These are phyloP conservation scores for Tapirus indicus DNA, from an alignment of 2,797 vertebrate species.

Conservation along the genomic window DNA sequence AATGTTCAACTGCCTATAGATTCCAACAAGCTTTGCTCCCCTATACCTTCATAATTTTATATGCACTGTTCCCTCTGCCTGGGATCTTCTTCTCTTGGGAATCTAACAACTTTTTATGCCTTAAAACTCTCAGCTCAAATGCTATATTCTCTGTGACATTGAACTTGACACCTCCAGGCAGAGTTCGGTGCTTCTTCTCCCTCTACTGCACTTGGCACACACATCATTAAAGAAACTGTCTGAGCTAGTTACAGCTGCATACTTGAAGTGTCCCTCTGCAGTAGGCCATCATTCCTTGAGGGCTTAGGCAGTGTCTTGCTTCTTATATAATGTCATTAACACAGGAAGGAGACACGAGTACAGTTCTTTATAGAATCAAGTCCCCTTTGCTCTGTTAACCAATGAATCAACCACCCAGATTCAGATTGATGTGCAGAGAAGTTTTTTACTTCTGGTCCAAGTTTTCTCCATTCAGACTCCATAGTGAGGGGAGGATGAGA, in stretches of 20 bases:
- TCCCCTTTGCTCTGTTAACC: neutral
- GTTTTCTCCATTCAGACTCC: neutral
- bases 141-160: neutral
- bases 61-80: neutral
- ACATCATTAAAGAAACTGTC: neutral
- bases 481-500: neutral
- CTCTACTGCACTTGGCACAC: neutral
- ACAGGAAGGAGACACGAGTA: neutral
- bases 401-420: neutral
- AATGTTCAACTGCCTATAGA: neutral
- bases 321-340: neutral
- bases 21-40: neutral
- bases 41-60: neutral
- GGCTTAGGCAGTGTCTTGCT: neutral
- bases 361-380: neutral
- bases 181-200: neutral
- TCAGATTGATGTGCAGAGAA: accelerated
- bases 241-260: neutral
- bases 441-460: neutral
- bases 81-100: neutral
- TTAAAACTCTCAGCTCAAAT: neutral
- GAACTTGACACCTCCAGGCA: neutral
- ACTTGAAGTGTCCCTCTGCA: neutral
- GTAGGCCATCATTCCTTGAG: neutral
- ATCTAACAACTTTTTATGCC: neutral